A percentile compares a stretch with the other conserved stretches of the same genome.
These are phyloP conservation scores for Psammodynastes pulverulentus DNA, from an alignment of 2,113 vertebrate genomes.

Conservation along the genomic window DNA sequence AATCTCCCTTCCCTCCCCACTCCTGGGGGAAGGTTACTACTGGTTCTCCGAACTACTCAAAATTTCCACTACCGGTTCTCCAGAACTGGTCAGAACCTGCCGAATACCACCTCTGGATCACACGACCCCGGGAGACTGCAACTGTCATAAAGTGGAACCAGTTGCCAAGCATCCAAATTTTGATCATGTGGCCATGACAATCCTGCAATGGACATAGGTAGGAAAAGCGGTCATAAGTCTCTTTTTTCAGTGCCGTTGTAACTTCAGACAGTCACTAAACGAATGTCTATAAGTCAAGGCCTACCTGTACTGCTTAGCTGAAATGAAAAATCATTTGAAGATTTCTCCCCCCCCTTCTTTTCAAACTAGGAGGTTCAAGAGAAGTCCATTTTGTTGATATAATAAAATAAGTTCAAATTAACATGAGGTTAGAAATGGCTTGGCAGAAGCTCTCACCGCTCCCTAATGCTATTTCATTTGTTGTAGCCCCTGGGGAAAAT, in stretches of 20 bases:
- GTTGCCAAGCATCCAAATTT: too few relatives aligned
- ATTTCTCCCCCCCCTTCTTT: not conserved
- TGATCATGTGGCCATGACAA: too few relatives aligned
- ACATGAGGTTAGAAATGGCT: constrained; percentile 13
- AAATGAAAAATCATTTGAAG: not conserved
- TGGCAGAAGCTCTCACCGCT: constrained; percentile 8
- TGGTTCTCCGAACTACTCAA: too few relatives aligned
- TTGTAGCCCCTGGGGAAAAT: not conserved
- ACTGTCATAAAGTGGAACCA: too few relatives aligned
- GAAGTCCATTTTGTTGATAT: not conserved
- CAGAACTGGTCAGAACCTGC: too few relatives aligned
- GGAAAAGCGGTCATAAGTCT: too few relatives aligned
- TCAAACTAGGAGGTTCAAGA: not conserved
- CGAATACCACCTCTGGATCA: too few relatives aligned
- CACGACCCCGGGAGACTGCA: too few relatives aligned
- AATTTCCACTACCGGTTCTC: too few relatives aligned
- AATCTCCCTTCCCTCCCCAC: too few relatives aligned
- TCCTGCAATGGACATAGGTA: too few relatives aligned
- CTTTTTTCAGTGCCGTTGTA: not conserved
- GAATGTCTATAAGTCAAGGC: not conserved
- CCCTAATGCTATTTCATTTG: constrained; percentile 34
- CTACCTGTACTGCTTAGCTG: not conserved
- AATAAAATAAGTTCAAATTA: not conserved
- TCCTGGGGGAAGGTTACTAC: too few relatives aligned
- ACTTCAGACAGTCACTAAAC: not conserved